Evolutionary conservation across 2,888 invertebrate species (phyloP), one percentile per base, ranked within the genome.

Genomic region (Rhodophaea formosa): DNA sequence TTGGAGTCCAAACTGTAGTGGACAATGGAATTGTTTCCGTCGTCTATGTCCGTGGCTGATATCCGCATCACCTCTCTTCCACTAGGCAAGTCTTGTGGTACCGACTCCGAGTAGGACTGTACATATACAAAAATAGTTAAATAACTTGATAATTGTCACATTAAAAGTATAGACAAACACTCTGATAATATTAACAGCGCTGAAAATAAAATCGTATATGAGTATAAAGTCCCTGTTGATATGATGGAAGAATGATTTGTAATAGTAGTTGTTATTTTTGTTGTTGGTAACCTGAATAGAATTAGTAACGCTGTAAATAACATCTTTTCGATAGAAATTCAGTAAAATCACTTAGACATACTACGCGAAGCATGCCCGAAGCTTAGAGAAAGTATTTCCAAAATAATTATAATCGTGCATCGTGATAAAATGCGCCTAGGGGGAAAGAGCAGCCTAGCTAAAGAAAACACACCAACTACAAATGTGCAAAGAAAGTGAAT

Each of bases 41-140:
- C 96, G 77, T 98, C 98, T 67, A 97, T 95, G 82, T 97, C 98
- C 32, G 97, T 97, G 14, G 98, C 97, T 60, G 97, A 97, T 79
- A 98, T 96, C 79, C 96, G 93, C 95, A 97, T 96, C 62, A 97
- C 96, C 78, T 96, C 95, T 57, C 93, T 90, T 14, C 93, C 94
- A 61, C 93, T 92, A 60, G 92, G 91, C 69, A 95, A 92, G 85
- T 97, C 97, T 92, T 96, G 95, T 57, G 97, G 96, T 68, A 97
- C 95, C 62, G 95, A 95, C 84, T 96, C 96, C 75, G 89, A 88
- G 80, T 92, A 91, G 53, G 90, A 88, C 91, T 92, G 85, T 71
- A 70, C 67, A 75, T 64, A 72, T 61, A 75, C 70, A 67, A 62
- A 62, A 39, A 71, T 43, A 6, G 29, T 55, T 57, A 56, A 49